Evolutionary conservation across 2,797 vertebrate species (phyloP).

Genomic region (Sebastiscus albofasciatus): DNA sequence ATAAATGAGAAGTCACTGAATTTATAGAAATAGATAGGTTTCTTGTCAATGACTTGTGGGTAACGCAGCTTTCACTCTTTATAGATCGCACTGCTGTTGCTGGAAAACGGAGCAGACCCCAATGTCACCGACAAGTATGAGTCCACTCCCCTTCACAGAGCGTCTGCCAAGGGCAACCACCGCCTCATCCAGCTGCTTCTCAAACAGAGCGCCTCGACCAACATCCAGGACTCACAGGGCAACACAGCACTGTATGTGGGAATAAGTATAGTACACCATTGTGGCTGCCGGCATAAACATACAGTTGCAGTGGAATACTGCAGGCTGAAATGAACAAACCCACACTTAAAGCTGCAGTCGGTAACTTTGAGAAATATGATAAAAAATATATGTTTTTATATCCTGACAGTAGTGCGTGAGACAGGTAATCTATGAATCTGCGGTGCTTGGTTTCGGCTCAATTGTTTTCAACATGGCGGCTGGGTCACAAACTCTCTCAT

Average conservation of each 20-base stretch:
- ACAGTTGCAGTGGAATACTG: neutral
- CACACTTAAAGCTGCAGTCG: no score
- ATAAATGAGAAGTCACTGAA: neutral
- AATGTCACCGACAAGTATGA: constrained; percentile 91
- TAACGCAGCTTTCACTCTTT: neutral
- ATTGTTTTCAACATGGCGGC: no score
- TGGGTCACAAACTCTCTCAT: no score
- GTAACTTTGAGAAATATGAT: no score
- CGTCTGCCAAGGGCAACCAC: constrained; percentile 93
- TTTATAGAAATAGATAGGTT: neutral
- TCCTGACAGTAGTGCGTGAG: no score
- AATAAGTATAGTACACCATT: neutral
- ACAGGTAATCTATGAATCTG: no score
- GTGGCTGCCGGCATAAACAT: neutral
- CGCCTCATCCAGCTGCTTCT: constrained; percentile 94
- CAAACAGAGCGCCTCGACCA: constrained; percentile 91
- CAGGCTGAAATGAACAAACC: no score
- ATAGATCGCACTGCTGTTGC: constrained; percentile 91
- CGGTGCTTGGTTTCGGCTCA: no score
- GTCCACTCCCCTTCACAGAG: constrained; percentile 94
- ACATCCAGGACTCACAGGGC: constrained; percentile 95
- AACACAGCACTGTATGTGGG: constrained; percentile 92
- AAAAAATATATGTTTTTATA: no score
- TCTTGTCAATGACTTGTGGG: neutral
- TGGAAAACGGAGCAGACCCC: constrained; percentile 93